These are phyloP conservation scores for Neoarius graeffei DNA, from an alignment of 2,113 vertebrate species.

Conservation along the genomic window DNA sequence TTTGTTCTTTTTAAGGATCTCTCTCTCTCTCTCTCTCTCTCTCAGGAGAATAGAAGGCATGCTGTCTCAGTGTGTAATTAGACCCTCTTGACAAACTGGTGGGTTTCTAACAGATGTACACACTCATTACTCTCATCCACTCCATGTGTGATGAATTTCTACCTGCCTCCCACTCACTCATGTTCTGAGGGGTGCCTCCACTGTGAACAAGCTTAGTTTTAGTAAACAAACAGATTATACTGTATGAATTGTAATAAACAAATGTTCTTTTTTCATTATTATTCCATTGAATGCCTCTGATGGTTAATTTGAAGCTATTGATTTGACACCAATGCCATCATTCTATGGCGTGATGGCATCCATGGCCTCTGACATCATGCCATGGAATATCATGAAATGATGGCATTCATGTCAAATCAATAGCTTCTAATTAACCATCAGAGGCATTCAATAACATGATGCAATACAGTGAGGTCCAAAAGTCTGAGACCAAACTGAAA, in stretches of 20 bases:
- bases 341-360: too few relatives aligned
- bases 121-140: slow-evolving; percentile 40
- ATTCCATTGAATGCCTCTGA: slow-evolving; percentile 12
- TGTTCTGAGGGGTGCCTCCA: slow-evolving; percentile 18
- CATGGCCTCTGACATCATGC: background rate
- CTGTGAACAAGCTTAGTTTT: slow-evolving; percentile 12
- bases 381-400: background rate
- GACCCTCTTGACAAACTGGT: slow-evolving; percentile 45
- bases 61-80: slow-evolving; percentile 40
- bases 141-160: slow-evolving; percentile 35
- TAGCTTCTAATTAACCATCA: slow-evolving; percentile 1
- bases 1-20: background rate
- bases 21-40: slow-evolving; percentile 15
- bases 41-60: slow-evolving; percentile 14
- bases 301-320: background rate
- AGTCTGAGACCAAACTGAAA: too few relatives aligned
- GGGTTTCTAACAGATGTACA: slow-evolving; percentile 47
- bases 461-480: background rate
- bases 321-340: background rate
- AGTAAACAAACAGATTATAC: background rate
- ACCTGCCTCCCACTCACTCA: slow-evolving; percentile 12
- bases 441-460: background rate
- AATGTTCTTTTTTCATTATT: slow-evolving; percentile 4
- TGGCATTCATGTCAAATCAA: background rate
- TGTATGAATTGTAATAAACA: slow-evolving; percentile 31